Conservation (phyloP, 2,113 vertebrate species). For the Sylvietta virens region DNA sequence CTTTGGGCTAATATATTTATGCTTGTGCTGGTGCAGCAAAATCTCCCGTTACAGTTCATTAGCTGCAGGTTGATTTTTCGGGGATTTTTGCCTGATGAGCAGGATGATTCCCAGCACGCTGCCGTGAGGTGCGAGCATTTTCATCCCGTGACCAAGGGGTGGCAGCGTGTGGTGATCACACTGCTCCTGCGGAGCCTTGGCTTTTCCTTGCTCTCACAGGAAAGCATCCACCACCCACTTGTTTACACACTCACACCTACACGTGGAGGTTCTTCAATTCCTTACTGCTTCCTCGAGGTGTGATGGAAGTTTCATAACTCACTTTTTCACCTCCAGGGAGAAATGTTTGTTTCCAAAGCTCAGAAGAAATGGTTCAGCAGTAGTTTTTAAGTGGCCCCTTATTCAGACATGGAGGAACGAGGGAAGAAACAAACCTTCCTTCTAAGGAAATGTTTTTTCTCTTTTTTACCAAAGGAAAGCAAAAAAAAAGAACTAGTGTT, state of each 20-base stretch:
- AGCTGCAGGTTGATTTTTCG: neutral
- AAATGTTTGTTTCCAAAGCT: neutral
- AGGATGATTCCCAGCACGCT: neutral
- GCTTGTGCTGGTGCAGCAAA: neutral
- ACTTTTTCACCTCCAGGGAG: neutral
- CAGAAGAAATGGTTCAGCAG: neutral
- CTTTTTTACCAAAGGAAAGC: neutral
- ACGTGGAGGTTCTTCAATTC: neutral
- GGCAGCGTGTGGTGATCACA: conserved; percentile 1
- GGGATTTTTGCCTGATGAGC: neutral
- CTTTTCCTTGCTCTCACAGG: neutral
- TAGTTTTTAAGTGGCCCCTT: neutral
- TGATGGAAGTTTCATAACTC: neutral
- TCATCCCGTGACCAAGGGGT: conserved; percentile 19
- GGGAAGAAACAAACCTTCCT: neutral
- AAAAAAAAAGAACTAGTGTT: neutral
- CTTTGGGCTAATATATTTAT: neutral
- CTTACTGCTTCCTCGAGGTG: neutral
- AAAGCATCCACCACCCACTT: neutral
- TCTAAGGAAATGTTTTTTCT: neutral
- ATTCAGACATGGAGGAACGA: neutral
- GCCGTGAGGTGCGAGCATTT: neutral
- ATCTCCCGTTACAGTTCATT: neutral
- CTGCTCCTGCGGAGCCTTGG: neutral
- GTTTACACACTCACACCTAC: neutral